Evolutionary conservation across 2,888 invertebrate species (phyloP), one percentile per base, ranked within the genome.

Genomic region (Drosophila kokeensis): DNA sequence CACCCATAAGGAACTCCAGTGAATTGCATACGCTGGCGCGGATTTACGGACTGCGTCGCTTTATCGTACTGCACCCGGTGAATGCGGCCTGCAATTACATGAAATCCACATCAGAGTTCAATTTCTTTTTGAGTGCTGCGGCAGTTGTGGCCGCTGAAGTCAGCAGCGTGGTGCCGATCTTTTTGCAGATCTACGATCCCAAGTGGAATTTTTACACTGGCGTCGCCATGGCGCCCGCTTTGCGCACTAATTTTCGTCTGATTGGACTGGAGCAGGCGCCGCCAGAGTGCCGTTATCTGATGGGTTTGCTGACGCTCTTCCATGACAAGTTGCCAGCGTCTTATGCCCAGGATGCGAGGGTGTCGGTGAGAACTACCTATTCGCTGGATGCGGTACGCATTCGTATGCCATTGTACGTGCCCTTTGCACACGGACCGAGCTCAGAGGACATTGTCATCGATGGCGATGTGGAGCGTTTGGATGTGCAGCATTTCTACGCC

Each of bases 181-280:
- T 99, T 93, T 95, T 98, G 30, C 98, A 98, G 94, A 95, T 97
- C 78, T 96, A 96, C 95, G 96, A 98, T 90, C 95, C 96, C 61
- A 95, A 96, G 89, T 92, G 92, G 92, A 95, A 96, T 71, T 96
- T 96, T 90, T 98, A 95, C 92, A 92, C 96, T 59, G 99, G 99
- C 10, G 95, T 97, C 11, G 96, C 96, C 86, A 95, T 97, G 91
- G 95, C 96, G 29, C 95, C 95, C 84, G 96, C 96, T 54, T 38
- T 89, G 18, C 95, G 96, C 81, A 96, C 96, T n/a, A 96, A 96
- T 91, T 98, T 97, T 93, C 97, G 99, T 91, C 97, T 98, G 94
- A 96, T 98, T 57, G 97, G 98, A 92, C 94, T 99, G 72, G 96
- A 96, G 90, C 95, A 95, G 80, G 95, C 96, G 64, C 97, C 98